phyloP scores from a whole-genome alignment of 2,797 vertebrate genomes.

The Chromobotia macracanthus region DNA sequence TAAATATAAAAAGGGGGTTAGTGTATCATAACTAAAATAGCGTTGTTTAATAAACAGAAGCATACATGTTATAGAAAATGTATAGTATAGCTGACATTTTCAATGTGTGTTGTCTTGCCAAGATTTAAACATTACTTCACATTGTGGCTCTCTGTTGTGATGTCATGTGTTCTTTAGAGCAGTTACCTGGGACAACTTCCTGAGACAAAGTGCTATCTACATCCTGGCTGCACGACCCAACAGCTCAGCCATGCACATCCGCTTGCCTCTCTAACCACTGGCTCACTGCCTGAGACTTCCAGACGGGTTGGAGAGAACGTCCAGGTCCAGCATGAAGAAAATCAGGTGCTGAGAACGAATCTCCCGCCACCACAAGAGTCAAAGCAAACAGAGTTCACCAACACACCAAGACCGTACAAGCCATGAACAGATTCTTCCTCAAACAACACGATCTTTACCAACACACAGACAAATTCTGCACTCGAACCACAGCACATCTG shows the following conservation, averaged over 20 bases:
- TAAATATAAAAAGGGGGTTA: too few relatives aligned
- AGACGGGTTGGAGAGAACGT: constrained; percentile 49
- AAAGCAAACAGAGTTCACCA: constrained; percentile 52
- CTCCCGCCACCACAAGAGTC: constrained; percentile 50
- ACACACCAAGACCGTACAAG: constrained; percentile 56
- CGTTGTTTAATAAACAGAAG: too few relatives aligned
- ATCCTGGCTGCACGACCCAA: constrained; percentile 92
- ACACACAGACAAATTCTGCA: constrained; percentile 19
- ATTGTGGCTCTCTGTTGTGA: neutral
- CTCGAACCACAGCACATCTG: constrained; percentile 21
- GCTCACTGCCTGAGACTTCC: constrained; percentile 46
- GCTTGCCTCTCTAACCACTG: constrained; percentile 81
- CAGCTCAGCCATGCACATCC: constrained; percentile 90
- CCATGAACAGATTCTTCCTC: constrained; percentile 45
- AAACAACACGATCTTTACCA: constrained; percentile 43
- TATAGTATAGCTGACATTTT: too few relatives aligned
- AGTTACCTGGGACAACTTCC: constrained; percentile 86
- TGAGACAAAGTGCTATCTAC: constrained; percentile 88
- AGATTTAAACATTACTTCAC: too few relatives aligned
- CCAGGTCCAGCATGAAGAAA: neutral
- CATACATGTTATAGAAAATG: too few relatives aligned
- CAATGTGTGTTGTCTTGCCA: too few relatives aligned
- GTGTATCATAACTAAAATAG: too few relatives aligned
- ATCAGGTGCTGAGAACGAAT: constrained; percentile 34
- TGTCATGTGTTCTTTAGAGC: constrained; percentile 70